Evolutionary conservation across 2,113 vertebrate species (phyloP).

Genomic region (Crotalus helleri): DNA sequence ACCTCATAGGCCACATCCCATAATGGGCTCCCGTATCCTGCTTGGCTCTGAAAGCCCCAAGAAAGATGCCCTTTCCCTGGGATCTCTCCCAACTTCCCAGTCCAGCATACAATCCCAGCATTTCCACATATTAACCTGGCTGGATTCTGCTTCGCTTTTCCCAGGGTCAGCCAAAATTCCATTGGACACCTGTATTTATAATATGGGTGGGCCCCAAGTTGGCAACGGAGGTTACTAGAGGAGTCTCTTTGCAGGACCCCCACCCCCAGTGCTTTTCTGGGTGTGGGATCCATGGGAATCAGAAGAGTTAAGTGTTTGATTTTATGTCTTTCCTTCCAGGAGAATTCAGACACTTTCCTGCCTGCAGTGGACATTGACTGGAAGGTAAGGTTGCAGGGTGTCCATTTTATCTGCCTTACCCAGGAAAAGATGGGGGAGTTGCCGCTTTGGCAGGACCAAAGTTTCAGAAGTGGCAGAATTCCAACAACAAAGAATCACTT

Average conservation of each 20-base stretch:
- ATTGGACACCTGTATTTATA: not conserved
- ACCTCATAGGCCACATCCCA: not conserved
- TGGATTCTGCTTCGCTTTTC: not conserved
- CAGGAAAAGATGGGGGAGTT: not conserved
- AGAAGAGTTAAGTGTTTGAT: slow-evolving; percentile 13
- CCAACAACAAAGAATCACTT: not conserved
- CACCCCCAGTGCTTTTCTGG: not conserved
- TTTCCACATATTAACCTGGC: not conserved
- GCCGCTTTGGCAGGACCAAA: not conserved
- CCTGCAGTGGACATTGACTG: slow-evolving; percentile 79
- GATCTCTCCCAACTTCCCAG: not conserved
- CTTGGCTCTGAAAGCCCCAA: not conserved
- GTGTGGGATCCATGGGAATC: not conserved
- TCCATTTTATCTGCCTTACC: not conserved
- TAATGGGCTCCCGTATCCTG: not conserved
- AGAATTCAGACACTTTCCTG: slow-evolving; percentile 85
- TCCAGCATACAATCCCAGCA: not conserved
- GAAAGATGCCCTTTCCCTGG: not conserved
- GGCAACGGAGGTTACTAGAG: not conserved
- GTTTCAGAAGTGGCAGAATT: not conserved
- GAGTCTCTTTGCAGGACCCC: not conserved
- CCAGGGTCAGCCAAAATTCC: not conserved
- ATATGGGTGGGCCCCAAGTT: not conserved
- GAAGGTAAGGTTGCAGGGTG: slow-evolving; percentile 79
- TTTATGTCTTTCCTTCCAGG: slow-evolving; percentile 69